Evolutionary conservation across 37 sponge, comb jelly and placozoan genomes (phyloP).

Genomic region (Dysidea cf. avara): DNA sequence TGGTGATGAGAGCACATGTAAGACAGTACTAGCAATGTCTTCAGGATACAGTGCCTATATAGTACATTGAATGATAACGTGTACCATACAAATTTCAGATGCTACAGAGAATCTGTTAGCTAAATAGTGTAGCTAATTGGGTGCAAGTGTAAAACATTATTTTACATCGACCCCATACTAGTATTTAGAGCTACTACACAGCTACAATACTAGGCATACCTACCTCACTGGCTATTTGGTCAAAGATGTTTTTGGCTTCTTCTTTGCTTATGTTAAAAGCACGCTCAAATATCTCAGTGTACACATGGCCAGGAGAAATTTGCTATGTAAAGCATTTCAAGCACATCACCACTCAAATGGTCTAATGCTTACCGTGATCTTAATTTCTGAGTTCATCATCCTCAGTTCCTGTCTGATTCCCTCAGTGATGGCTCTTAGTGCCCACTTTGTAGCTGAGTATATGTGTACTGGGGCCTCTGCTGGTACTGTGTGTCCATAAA

Average conservation of each 20-base stretch:
- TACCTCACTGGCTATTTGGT: too few species aligned
- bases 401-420: slow-evolving; percentile 44
- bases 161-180: too few species aligned
- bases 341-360: background rate
- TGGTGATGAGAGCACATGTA: slow-evolving; percentile 29
- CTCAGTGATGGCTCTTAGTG: slow-evolving; percentile 54
- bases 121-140: too few species aligned
- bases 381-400: slow-evolving; percentile 16
- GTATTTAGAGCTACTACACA: too few species aligned
- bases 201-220: too few species aligned
- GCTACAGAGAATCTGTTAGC: too few species aligned
- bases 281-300: slow-evolving; percentile 37
- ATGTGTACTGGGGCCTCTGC: background rate
- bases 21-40: slow-evolving; percentile 29
- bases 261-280: background rate
- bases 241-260: background rate
- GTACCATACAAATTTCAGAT: background rate
- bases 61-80: too few species aligned
- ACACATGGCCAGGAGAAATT: slow-evolving; percentile 48
- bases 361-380: slow-evolving; percentile 19
- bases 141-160: too few species aligned
- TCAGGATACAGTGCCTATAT: slow-evolving; percentile 7
- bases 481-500: too few species aligned
- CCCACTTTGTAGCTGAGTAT: slow-evolving; percentile 46
- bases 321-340: background rate